These are phyloP conservation scores for Latrodectus geometricus DNA, from an alignment of 1,140 invertebrate species.

Conservation along the genomic window DNA sequence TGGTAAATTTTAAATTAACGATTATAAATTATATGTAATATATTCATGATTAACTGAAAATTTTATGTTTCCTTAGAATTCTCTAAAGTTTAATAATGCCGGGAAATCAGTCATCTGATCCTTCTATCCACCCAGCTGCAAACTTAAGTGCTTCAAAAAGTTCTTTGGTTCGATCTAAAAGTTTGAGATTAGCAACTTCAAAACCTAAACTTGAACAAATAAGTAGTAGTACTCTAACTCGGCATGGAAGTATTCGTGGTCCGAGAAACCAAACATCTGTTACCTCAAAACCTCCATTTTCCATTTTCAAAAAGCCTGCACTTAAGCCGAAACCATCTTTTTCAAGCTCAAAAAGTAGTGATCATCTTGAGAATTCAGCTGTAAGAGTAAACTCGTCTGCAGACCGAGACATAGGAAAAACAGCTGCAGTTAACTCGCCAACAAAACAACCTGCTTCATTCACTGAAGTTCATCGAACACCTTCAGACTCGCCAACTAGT, in stretches of 20 bases:
- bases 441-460: conserved; percentile 24
- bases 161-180: conserved; percentile 41
- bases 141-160: neutral
- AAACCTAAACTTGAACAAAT: conserved; percentile 37
- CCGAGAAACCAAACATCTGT: conserved; percentile 16
- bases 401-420: neutral
- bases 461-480: conserved; percentile 4
- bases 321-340: conserved; percentile 49
- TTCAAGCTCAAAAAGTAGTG: conserved; percentile 46
- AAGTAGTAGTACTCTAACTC: conserved; percentile 19
- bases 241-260: conserved; percentile 51
- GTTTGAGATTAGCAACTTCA: conserved; percentile 35
- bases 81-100: conserved; percentile 19
- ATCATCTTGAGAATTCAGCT: conserved; percentile 33
- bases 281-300: neutral
- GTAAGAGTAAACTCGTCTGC: neutral
- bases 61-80: too few species aligned
- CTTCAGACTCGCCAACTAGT: conserved; percentile 50
- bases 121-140: neutral
- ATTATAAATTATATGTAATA: too few species aligned
- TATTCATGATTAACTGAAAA: too few species aligned
- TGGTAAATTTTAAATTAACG: too few species aligned
- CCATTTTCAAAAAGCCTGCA: conserved; percentile 40
- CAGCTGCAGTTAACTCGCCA: conserved; percentile 6
- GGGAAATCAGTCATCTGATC: conserved; percentile 4